Conservation (phyloP, 2,113 vertebrate genomes). For the Nesoenas mayeri region DNA sequence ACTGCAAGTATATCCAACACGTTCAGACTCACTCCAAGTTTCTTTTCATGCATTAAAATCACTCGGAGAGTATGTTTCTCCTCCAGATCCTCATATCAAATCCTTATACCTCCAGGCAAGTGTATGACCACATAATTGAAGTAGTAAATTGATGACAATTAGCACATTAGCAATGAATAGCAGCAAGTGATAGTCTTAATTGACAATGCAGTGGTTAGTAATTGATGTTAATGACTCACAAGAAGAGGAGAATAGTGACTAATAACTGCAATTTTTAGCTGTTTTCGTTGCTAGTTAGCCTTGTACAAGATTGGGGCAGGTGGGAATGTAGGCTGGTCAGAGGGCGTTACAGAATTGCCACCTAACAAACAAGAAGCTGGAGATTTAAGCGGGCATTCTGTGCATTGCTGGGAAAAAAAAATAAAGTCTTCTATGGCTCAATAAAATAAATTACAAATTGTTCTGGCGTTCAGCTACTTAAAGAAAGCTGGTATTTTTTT, state of each 20-base stretch:
- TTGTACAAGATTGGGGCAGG: background rate
- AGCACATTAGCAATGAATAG: constrained; percentile 55
- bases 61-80: background rate
- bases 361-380: background rate
- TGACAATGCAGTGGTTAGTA: constrained; percentile 38
- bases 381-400: background rate
- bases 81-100: background rate
- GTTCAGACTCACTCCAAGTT: background rate
- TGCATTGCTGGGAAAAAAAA: background rate
- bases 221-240: constrained; percentile 51
- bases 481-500: background rate
- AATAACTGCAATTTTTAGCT: constrained; percentile 17
- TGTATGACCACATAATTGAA: constrained; percentile 58
- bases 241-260: constrained; percentile 23
- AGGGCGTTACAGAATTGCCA: background rate
- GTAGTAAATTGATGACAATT: constrained; percentile 65
- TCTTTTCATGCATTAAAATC: background rate
- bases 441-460: background rate
- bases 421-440: background rate
- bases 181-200: constrained; percentile 47
- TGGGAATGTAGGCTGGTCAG: background rate
- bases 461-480: background rate
- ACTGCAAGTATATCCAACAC: background rate
- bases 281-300: background rate
- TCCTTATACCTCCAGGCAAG: constrained; percentile 11